phyloP scores from a whole-genome alignment of 2,113 vertebrate species.

The Forbesichthys agassizii region DNA sequence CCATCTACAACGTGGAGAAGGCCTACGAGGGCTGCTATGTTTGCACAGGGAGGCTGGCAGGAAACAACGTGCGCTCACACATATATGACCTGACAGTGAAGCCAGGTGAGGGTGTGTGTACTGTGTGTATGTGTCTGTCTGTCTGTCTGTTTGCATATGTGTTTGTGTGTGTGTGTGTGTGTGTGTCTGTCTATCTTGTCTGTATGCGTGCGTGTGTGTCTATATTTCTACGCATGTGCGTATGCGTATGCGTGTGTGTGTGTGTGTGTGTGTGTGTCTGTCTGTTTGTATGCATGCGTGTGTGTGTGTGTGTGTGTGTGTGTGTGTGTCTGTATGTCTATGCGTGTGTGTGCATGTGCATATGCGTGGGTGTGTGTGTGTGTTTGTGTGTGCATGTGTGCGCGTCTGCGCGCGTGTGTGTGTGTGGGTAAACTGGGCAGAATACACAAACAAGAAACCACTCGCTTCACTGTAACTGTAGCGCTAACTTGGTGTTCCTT shows the following conservation, averaged over 20 bases:
- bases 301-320: too few relatives aligned
- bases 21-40: conserved; percentile 84
- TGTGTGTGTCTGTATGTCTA: not conserved
- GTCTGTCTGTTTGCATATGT: not conserved
- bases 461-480: not conserved
- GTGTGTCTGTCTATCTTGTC: not conserved
- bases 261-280: too few relatives aligned
- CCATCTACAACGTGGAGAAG: conserved; percentile 77
- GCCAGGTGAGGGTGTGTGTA: conserved; percentile 57
- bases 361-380: not conserved
- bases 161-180: not conserved
- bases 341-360: not conserved
- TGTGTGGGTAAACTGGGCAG: not conserved
- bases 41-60: conserved; percentile 78
- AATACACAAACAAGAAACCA: not conserved
- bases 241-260: not conserved
- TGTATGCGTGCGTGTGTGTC: not conserved
- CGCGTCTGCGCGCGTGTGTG: not conserved
- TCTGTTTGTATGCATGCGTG: too few relatives aligned
- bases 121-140: not conserved
- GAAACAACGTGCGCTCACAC: conserved; percentile 50
- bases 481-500: too few relatives aligned
- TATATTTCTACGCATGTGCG: too few relatives aligned
- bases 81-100: conserved; percentile 67
- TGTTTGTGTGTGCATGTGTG: not conserved